A percentile compares a stretch with the other conserved stretches of the same genome.
phyloP scores from a whole-genome alignment of 35 echinoderm and acorn worm genomes.

The Amphiura filiformis region DNA sequence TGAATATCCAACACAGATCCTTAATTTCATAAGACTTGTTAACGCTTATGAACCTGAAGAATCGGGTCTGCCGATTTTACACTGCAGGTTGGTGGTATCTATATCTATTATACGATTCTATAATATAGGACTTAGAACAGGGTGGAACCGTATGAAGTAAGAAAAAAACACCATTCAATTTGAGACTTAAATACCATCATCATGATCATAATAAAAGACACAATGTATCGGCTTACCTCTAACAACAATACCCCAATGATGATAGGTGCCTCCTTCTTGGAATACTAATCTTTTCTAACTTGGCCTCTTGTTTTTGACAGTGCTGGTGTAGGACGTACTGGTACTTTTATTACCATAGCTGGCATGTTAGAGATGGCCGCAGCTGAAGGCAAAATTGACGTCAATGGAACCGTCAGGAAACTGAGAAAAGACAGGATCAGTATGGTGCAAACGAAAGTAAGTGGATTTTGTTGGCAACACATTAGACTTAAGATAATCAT shows the following conservation, averaged over 20 bases:
- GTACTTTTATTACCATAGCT: constrained; percentile 47
- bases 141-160: not conserved
- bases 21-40: constrained; percentile 31
- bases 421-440: constrained; percentile 64
- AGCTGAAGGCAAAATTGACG: constrained; percentile 23
- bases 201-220: not conserved
- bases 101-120: not conserved
- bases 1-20: constrained; percentile 33
- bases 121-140: not conserved
- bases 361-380: constrained; percentile 29
- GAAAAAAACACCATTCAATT: not conserved
- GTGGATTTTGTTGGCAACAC: too few relatives aligned
- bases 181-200: not conserved
- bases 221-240: not conserved
- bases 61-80: not conserved
- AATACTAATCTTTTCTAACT: not conserved
- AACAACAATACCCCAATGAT: not conserved
- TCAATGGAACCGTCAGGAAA: constrained; percentile 33
- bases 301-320: not conserved
- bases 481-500: too few relatives aligned
- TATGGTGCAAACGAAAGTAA: constrained; percentile 61
- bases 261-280: not conserved
- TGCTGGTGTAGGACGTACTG: constrained; percentile 68
- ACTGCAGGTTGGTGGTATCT: constrained; percentile 29
- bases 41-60: constrained; percentile 3